phyloP scores from a whole-genome alignment of 1,140 invertebrate genomes.

The Wiebesia pumilae region DNA sequence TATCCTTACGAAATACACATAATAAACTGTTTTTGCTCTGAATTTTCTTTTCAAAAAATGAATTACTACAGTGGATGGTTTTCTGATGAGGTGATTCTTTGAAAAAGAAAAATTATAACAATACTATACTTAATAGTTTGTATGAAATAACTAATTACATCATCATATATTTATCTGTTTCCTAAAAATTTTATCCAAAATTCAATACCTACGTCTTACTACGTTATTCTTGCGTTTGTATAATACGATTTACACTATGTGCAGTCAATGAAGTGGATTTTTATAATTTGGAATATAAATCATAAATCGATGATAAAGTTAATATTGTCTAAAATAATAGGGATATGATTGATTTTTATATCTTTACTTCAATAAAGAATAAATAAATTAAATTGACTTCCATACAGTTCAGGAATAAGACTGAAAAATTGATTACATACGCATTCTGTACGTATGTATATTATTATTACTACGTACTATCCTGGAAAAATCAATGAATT shows the following conservation, averaged over 20 bases:
- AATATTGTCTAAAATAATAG: not conserved
- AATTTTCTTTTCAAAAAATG: not conserved
- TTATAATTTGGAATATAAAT: not conserved
- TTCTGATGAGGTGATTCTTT: not conserved
- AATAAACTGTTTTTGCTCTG: not conserved
- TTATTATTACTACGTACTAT: too few relatives aligned
- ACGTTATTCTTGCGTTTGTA: not conserved
- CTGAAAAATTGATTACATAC: too few relatives aligned
- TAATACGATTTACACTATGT: not conserved
- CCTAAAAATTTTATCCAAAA: not conserved
- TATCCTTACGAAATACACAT: not conserved
- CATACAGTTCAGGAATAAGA: too few relatives aligned
- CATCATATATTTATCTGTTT: not conserved
- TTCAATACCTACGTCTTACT: not conserved
- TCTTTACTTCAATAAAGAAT: too few relatives aligned
- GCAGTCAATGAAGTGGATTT: not conserved
- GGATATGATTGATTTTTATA: not conserved
- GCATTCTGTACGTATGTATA: too few relatives aligned
- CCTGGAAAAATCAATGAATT: too few relatives aligned
- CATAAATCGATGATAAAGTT: not conserved
- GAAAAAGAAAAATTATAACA: not conserved
- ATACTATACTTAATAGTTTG: not conserved
- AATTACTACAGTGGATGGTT: not conserved
- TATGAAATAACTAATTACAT: not conserved
- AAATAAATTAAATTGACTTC: too few relatives aligned